Conservation (phyloP, 1,140 invertebrate genomes). For the Trinorchestia longiramus region DNA sequence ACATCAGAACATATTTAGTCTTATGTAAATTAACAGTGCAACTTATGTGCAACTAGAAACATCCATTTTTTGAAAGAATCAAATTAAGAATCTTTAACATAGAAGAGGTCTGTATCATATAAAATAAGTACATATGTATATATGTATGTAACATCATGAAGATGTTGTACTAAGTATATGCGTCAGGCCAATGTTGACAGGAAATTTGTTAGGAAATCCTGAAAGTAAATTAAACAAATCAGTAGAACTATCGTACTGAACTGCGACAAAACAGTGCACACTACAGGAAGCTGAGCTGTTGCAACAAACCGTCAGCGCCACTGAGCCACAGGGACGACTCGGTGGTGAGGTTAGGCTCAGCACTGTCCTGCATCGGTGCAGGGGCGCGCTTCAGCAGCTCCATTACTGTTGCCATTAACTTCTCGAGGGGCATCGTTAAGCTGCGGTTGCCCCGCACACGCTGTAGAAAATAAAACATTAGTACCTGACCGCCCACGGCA, state of each 20-base stretch:
- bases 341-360: background rate
- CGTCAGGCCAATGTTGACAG: no score
- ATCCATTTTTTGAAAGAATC: no score
- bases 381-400: slow-evolving; percentile 58
- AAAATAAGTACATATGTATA: no score
- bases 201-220: no score
- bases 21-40: no score
- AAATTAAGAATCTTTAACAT: no score
- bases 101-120: no score
- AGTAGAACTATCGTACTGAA: background rate
- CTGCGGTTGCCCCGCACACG: slow-evolving; percentile 14
- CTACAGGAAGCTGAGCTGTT: background rate
- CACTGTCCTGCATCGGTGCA: background rate
- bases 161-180: no score
- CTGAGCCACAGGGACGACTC: background rate
- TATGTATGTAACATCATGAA: no score
- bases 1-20: background rate
- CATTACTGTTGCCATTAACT: slow-evolving; percentile 18
- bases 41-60: no score
- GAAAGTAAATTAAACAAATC: background rate
- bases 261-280: background rate
- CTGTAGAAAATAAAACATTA: background rate
- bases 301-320: background rate
- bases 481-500: background rate
- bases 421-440: slow-evolving; percentile 19